A percentile compares a stretch with the other conserved stretches of the same genome.
Evolutionary conservation across 2,113 vertebrate genomes (phyloP).

Genomic region (Clarias gariepinus): DNA sequence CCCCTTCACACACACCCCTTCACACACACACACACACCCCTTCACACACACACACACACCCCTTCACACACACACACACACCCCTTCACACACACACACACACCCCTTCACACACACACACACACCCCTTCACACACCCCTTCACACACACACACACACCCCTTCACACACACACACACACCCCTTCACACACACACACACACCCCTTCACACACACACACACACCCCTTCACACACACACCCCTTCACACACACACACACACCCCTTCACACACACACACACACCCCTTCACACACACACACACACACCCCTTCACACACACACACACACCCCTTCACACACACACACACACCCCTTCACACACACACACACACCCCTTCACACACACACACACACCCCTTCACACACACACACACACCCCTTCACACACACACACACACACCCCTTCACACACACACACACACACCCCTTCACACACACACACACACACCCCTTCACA

Average conservation of each 20-base stretch:
- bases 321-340: background rate
- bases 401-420: background rate
- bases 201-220: background rate
- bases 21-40: background rate
- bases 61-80: no score
- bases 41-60: background rate
- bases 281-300: background rate
- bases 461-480: fast-evolving
- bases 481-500: slow-evolving; percentile 60
- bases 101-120: background rate
- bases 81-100: background rate
- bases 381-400: background rate
- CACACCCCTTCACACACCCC: no score
- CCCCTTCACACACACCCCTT: background rate
- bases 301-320: background rate
- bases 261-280: background rate
- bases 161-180: background rate
- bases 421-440: background rate
- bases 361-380: background rate
- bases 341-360: no score
- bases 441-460: background rate
- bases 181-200: background rate
- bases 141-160: background rate
- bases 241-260: no score
- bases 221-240: no score